Conservation (phyloP, 2,113 vertebrate genomes). For the Mormyrus iriodes region DNA sequence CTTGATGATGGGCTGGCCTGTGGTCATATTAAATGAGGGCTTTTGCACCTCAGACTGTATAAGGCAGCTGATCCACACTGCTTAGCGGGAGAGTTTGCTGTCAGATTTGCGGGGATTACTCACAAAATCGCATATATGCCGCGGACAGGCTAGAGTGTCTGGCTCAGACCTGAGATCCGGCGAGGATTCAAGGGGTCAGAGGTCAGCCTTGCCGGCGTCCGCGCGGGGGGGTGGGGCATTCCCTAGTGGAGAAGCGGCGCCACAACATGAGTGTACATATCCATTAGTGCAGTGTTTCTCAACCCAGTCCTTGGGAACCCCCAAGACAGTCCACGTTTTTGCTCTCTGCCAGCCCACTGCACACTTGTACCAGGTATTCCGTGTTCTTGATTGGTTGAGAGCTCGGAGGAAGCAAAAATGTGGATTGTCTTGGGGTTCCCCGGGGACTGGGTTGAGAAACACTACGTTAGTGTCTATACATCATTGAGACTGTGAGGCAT, state of each 20-base stretch:
- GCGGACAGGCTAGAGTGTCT: not conserved
- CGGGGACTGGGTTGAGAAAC: too few relatives aligned
- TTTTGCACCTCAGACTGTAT: not conserved
- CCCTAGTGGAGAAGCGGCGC: not conserved
- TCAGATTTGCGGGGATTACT: constrained; percentile 25
- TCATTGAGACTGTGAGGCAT: not conserved
- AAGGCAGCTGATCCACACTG: constrained; percentile 8
- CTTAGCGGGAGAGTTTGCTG: constrained; percentile 15
- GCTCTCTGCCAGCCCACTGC: not conserved
- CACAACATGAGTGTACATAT: not conserved
- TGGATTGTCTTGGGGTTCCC: not conserved
- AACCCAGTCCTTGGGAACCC: not conserved
- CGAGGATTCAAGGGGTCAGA: constrained; percentile 22
- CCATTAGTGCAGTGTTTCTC: not conserved
- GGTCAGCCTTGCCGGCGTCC: constrained; percentile 1
- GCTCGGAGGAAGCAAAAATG: not conserved
- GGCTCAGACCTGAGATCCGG: constrained; percentile 3
- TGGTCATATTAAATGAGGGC: constrained; percentile 1
- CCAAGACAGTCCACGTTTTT: not conserved
- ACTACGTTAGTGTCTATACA: not conserved
- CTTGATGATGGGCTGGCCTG: not conserved
- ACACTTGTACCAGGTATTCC: not conserved
- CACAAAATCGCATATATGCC: constrained; percentile 3
- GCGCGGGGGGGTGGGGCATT: not conserved
- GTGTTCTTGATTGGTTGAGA: not conserved